A percentile compares a stretch with the other conserved stretches of the same genome.
Conservation (phyloP, 2,113 vertebrate species). For the Cyprinus carpio region DNA sequence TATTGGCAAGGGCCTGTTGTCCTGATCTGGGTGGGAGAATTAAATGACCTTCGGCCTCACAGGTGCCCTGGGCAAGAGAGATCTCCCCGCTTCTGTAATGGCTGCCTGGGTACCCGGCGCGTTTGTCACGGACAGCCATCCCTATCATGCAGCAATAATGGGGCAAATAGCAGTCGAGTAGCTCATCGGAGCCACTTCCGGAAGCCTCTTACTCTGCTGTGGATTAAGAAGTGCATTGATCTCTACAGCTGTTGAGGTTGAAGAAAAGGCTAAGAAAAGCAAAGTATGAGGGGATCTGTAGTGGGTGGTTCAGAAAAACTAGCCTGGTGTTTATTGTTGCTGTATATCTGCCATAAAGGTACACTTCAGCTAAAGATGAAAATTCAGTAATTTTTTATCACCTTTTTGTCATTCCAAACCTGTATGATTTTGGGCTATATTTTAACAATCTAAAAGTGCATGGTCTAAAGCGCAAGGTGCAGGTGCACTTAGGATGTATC, state of each 20-base stretch:
- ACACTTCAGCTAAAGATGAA: background rate
- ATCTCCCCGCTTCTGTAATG: conserved; percentile 61
- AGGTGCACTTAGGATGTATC: too few species aligned
- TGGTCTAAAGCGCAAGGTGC: too few species aligned
- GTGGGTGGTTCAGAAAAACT: background rate
- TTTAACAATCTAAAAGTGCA: too few species aligned
- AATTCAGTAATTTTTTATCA: background rate
- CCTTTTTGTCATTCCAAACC: background rate
- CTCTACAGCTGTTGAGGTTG: conserved; percentile 12
- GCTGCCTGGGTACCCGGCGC: conserved; percentile 37
- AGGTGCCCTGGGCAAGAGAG: conserved; percentile 36
- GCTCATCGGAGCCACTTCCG: conserved; percentile 7
- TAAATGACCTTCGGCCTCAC: conserved; percentile 61
- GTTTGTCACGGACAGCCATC: conserved; percentile 39
- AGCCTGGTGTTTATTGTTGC: background rate
- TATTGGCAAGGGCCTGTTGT: conserved; percentile 40
- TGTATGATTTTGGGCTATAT: too few species aligned
- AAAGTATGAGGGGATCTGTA: background rate
- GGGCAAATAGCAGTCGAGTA: conserved; percentile 35
- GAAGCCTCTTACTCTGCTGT: conserved; percentile 44
- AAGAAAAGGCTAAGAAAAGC: conserved; percentile 1
- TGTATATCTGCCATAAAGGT: background rate
- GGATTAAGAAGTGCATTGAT: conserved; percentile 19
- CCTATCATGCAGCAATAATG: conserved; percentile 40
- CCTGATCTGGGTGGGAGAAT: conserved; percentile 41